Percentiles rank a stretch among this genome's conserved stretches.
Conservation (phyloP, 2,797 vertebrate genomes). For the Alca torda region DNA sequence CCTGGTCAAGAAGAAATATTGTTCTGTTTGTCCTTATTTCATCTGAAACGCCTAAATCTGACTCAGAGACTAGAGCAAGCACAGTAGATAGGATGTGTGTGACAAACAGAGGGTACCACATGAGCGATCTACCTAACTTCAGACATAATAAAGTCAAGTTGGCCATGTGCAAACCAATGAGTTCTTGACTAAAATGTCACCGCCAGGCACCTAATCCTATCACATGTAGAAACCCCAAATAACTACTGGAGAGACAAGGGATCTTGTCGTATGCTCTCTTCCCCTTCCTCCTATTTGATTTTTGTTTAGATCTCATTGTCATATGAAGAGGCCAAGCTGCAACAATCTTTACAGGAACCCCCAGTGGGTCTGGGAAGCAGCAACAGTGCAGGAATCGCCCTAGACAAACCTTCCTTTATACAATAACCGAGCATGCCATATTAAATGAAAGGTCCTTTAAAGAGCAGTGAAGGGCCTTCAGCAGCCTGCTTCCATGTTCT, state of each 20-base stretch:
- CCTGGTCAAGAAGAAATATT: background rate
- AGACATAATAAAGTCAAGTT: background rate
- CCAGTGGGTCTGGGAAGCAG: constrained; percentile 20
- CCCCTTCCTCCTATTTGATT: background rate
- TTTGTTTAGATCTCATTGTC: constrained; percentile 53
- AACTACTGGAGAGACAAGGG: background rate
- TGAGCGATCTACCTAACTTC: background rate
- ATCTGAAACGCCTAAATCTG: background rate
- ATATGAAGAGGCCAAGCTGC: constrained; percentile 30
- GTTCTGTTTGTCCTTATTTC: background rate
- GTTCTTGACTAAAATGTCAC: background rate
- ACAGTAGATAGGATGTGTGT: fast-evolving
- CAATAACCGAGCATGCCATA: background rate
- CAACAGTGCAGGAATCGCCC: constrained; percentile 36
- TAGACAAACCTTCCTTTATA: constrained; percentile 74
- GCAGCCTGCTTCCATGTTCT: constrained; percentile 66
- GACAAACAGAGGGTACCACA: background rate
- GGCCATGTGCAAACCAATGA: background rate
- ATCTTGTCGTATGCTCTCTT: background rate
- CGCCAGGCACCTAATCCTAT: background rate
- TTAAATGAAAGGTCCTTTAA: constrained; percentile 75
- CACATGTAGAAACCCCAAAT: background rate
- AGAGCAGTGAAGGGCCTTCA: constrained; percentile 65
- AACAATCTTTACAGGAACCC: constrained; percentile 33
- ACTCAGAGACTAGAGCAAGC: background rate